A percentile compares a stretch with the other conserved stretches of the same genome.
These are phyloP conservation scores for Cephonodes hylas DNA, from an alignment of 2,888 invertebrate genomes.

Conservation along the genomic window DNA sequence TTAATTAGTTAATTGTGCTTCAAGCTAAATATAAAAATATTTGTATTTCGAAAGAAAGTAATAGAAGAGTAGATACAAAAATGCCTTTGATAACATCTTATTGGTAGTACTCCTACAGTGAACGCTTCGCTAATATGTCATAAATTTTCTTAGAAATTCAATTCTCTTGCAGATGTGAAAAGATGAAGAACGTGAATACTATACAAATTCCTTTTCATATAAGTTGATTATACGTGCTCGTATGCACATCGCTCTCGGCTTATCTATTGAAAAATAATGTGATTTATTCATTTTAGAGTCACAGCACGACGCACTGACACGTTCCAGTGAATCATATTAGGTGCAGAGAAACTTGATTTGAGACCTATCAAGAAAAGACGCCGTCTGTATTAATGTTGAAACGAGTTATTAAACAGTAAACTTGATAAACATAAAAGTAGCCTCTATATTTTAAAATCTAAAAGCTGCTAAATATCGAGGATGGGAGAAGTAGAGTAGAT, in stretches of 20 bases:
- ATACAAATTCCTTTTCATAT: neutral
- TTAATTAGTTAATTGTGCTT: no score
- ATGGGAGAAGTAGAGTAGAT: no score
- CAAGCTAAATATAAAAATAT: no score
- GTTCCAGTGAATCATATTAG: neutral
- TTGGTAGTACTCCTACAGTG: neutral
- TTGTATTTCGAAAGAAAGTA: no score
- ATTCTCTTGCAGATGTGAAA: neutral
- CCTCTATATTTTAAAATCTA: no score
- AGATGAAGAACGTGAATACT: neutral
- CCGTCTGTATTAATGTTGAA: no score
- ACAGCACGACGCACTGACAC: neutral
- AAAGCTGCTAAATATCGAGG: no score
- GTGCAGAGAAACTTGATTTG: neutral
- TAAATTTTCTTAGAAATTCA: neutral
- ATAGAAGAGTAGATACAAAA: no score
- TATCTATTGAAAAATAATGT: constrained; percentile 5
- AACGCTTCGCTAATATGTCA: neutral
- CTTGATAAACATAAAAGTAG: neutral
- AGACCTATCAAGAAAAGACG: neutral
- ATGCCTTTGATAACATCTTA: neutral
- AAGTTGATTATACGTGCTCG: neutral
- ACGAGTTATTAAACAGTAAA: no score
- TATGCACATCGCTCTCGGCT: neutral
- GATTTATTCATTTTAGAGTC: neutral